These are phyloP conservation scores for Eilema caniola DNA, from an alignment of 2,888 invertebrate genomes.

Conservation along the genomic window DNA sequence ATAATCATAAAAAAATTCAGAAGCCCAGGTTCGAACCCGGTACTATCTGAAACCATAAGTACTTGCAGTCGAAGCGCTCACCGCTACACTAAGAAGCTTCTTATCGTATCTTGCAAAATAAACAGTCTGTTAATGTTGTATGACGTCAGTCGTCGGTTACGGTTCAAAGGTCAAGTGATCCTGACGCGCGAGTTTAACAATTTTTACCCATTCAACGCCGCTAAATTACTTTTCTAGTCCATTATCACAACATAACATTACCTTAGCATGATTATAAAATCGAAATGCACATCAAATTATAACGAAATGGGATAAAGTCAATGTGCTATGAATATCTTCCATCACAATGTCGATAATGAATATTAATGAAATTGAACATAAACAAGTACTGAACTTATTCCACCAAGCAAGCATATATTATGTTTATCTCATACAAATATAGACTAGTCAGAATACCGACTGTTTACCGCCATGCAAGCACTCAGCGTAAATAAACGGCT, in stretches of 20 bases:
- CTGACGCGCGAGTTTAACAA: too few relatives aligned
- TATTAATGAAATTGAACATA: neutral
- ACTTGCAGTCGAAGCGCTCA: too few relatives aligned
- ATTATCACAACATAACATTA: neutral
- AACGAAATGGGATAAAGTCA: neutral
- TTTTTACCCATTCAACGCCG: too few relatives aligned
- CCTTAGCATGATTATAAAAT: neutral
- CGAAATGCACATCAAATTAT: neutral
- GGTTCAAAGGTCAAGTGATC: too few relatives aligned
- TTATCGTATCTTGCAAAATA: too few relatives aligned
- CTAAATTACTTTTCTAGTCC: neutral
- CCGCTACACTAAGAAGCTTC: too few relatives aligned
- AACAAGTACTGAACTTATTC: conserved; percentile 11
- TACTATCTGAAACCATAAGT: too few relatives aligned
- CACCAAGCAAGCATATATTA: neutral
- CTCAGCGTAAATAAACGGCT: conserved; percentile 45
- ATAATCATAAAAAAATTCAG: too few relatives aligned
- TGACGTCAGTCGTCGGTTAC: too few relatives aligned
- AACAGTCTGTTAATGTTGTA: too few relatives aligned
- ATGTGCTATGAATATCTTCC: neutral
- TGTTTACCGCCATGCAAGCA: conserved; percentile 35
- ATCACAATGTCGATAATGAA: neutral
- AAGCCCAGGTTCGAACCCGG: too few relatives aligned
- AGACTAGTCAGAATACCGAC: conserved; percentile 26
- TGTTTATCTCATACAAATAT: conserved; percentile 16